Evolutionary conservation across 2,888 invertebrate species (phyloP).

Genomic region (Cosmorhoe ocellata): DNA sequence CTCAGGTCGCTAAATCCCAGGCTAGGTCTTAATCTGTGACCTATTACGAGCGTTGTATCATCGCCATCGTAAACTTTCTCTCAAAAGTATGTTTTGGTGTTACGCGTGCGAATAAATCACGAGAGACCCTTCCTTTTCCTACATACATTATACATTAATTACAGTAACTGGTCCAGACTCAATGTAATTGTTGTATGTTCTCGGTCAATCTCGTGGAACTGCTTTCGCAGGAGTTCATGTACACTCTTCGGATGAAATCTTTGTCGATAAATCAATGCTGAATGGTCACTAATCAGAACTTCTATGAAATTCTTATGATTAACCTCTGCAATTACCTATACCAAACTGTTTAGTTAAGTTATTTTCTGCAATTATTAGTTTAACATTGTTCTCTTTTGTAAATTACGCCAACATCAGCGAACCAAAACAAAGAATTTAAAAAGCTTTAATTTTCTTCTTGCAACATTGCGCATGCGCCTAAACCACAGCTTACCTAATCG

Average conservation of each 20-base stretch:
- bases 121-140: conserved; percentile 25
- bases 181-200: conserved; percentile 10
- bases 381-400: no score
- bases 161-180: conserved; percentile 13
- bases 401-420: neutral
- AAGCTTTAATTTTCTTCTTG: conserved; percentile 18
- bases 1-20: conserved; percentile 24
- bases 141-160: conserved; percentile 14
- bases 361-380: no score
- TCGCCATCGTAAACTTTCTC: conserved; percentile 36
- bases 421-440: no score
- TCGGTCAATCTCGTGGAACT: neutral
- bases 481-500: conserved; percentile 26
- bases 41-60: conserved; percentile 41
- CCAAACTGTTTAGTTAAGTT: no score
- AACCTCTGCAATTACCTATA: no score
- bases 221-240: neutral
- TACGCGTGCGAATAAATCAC: conserved; percentile 29
- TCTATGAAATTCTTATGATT: no score
- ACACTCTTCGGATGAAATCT: no score
- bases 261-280: no score
- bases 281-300: no score
- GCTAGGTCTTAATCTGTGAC: conserved; percentile 37
- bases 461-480: conserved; percentile 21
- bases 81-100: conserved; percentile 38